Evolutionary conservation across 30 jellyfish, hydroid and myxozoan species (phyloP).

Genomic region (Cassiopea andromeda): DNA sequence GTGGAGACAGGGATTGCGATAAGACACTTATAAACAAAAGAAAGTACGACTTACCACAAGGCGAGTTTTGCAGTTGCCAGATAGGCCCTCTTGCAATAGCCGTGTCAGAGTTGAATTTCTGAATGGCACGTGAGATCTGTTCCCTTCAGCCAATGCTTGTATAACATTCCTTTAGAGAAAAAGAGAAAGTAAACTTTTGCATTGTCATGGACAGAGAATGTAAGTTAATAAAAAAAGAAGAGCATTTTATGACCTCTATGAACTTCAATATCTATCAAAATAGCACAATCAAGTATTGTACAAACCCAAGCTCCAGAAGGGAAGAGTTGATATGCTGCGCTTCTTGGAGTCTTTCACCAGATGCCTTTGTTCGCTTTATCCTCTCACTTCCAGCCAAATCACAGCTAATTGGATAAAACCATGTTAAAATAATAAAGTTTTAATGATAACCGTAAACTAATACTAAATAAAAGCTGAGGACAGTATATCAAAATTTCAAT

Average conservation of each 20-base stretch:
- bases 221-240: no score
- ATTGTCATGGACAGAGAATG: neutral
- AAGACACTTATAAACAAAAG: neutral
- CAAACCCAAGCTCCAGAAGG: conserved; percentile 89
- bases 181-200: neutral
- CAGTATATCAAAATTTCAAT: no score
- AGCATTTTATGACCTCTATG: no score
- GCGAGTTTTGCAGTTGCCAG: conserved; percentile 97
- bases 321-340: conserved; percentile 96
- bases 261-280: no score
- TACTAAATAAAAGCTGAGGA: no score
- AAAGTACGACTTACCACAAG: conserved; percentile 80
- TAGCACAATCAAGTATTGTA: neutral
- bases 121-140: conserved; percentile 94
- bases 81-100: conserved; percentile 92
- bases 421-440: neutral
- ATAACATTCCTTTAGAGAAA: conserved; percentile 78
- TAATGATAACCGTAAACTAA: neutral
- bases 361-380: conserved; percentile 87
- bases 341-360: conserved; percentile 92
- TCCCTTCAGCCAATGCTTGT: conserved; percentile 99
- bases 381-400: conserved; percentile 97
- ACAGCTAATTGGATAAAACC: conserved; percentile 55
- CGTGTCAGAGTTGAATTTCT: conserved; percentile 96
- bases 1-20: neutral